Base-by-base conservation (phyloP, 2,797 vertebrate genomes). In the Coreius guichenoti region DNA sequence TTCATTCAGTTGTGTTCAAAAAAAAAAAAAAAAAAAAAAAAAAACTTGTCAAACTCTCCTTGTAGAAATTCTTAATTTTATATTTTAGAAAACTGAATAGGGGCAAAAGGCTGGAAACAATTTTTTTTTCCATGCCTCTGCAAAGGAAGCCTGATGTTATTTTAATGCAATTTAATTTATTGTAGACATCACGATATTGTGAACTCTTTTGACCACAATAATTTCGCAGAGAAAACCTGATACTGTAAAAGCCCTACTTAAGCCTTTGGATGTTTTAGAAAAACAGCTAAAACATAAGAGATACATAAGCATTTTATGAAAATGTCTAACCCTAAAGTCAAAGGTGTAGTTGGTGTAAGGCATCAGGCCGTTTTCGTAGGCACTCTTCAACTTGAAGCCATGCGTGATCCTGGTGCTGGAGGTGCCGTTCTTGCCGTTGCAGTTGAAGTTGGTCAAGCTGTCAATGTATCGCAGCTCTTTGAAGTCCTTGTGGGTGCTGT, bases 281-380 rank as follows among this genome's bases (percentile, higher is more conserved):
- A 63, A 49, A 26, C n/a, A 33, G 8, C 31, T 21, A 73, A 47
- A 47, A 29, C 14, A 19, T 8, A 43, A 13, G 21, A 54, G 51
- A 54, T n/a, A 3, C 12, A 14, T 1, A 51, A 51, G 43, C 16
- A 51, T 51, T 17, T 23, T 26, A 31, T 19, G 7, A 36, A 31
- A 9, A 54, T 1, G 8, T 14, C 73, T 1, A 89, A 97, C 96
- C 96, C 96, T 97, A 92, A 99, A 99, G 92, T 99, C 98, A 72
- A 96, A 98, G 43, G 98, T 99, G 91, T 99, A 99, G 94, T 99
- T 99, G 80, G 98, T 99, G 76, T 98, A 99, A 97, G 97, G 97
- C 98, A 99, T 99, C 93, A 99, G 95, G 95, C 97, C 97, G 76
- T 97, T 96, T 94, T 99, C 97, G 78, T 99, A 99, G 93, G 98